These are phyloP conservation scores for Thaumetopoea pityocampa DNA, from an alignment of 1,140 invertebrate genomes.

Conservation along the genomic window DNA sequence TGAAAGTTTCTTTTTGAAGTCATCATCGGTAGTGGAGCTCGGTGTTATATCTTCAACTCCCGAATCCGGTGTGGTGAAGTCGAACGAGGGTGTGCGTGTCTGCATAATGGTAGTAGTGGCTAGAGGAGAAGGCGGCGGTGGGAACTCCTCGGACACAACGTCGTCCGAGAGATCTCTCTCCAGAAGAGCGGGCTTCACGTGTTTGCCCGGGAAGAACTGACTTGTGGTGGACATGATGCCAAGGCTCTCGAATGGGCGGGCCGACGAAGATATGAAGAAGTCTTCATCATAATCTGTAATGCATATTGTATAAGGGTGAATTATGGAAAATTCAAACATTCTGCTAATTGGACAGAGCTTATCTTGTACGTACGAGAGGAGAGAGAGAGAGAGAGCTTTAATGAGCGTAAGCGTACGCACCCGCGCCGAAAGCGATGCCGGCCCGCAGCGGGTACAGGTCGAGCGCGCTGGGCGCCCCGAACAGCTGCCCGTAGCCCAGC, in stretches of 20 bases:
- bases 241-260: conserved; percentile 81
- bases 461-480: conserved; percentile 42
- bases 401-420: too few species aligned
- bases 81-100: conserved; percentile 44
- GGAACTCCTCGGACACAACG: conserved; percentile 37
- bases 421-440: conserved; percentile 44
- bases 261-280: conserved; percentile 83
- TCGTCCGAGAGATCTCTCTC: conserved; percentile 27
- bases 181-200: conserved; percentile 41
- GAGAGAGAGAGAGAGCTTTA: too few species aligned
- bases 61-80: conserved; percentile 77
- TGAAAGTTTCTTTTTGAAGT: conserved; percentile 42
- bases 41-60: conserved; percentile 78
- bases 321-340: neutral
- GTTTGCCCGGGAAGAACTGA: conserved; percentile 83
- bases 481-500: conserved; percentile 59
- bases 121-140: conserved; percentile 34
- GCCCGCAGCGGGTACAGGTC: conserved; percentile 46
- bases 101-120: conserved; percentile 26
- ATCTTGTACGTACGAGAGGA: too few species aligned
- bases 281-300: conserved; percentile 77
- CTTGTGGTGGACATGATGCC: conserved; percentile 78
- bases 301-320: neutral
- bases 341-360: too few species aligned
- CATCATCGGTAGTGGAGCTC: conserved; percentile 57